phyloP scores from a whole-genome alignment of 2,113 vertebrate species.

The Puntigrus tetrazona region DNA sequence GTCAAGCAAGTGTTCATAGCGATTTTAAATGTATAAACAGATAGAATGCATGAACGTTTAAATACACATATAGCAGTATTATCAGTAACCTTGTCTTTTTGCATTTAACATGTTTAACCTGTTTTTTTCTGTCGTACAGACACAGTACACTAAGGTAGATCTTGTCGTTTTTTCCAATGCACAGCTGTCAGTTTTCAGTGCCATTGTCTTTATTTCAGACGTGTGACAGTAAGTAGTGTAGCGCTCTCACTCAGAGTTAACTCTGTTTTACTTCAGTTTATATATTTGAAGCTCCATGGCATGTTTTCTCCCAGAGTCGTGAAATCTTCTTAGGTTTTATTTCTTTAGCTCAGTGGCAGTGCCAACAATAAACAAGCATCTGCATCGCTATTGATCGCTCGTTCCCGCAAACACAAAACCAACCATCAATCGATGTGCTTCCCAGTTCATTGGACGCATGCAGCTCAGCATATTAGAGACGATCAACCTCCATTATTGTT shows the following conservation, averaged over 20 bases:
- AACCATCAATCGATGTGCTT: slow-evolving; percentile 47
- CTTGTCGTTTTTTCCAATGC: neutral
- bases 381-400: slow-evolving; percentile 56
- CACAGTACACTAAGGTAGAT: neutral
- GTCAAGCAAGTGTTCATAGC: neutral
- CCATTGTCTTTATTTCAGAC: neutral
- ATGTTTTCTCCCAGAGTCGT: slow-evolving; percentile 14
- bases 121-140: neutral
- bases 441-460: slow-evolving; percentile 37
- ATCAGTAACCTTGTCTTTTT: neutral
- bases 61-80: neutral
- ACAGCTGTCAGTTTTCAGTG: neutral
- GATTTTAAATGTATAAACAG: neutral
- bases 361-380: slow-evolving; percentile 51
- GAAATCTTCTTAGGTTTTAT: slow-evolving; percentile 33
- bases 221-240: neutral
- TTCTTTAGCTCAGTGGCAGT: slow-evolving; percentile 25
- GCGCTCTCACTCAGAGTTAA: neutral
- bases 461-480: slow-evolving; percentile 36
- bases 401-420: slow-evolving; percentile 44
- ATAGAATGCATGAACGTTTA: neutral
- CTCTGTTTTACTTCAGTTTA: neutral
- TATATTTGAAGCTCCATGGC: slow-evolving; percentile 17
- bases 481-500: slow-evolving; percentile 14
- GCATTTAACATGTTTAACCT: neutral